These are phyloP conservation scores for Ormyrus thymus DNA, from an alignment of 2,888 invertebrate genomes.

Conservation along the genomic window DNA sequence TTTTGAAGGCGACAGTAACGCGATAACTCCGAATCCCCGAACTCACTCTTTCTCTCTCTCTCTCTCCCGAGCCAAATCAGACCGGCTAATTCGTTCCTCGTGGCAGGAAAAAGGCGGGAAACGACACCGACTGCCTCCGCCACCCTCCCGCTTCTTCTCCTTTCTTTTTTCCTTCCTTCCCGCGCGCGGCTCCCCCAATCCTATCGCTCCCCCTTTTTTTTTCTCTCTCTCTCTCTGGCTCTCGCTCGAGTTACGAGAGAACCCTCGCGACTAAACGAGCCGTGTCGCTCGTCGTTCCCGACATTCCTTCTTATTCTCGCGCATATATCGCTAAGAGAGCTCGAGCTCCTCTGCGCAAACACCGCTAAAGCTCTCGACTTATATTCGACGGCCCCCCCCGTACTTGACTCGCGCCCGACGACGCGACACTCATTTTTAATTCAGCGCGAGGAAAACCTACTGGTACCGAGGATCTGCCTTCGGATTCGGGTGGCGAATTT, in stretches of 20 bases:
- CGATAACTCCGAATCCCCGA: constrained; percentile 57
- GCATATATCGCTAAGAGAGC: not conserved
- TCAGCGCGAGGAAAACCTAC: not conserved
- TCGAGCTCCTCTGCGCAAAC: constrained; percentile 1
- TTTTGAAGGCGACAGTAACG: constrained; percentile 55
- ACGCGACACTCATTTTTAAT: constrained; percentile 34
- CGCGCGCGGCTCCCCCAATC: constrained; percentile 4
- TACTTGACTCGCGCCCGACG: not conserved
- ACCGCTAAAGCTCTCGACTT: constrained; percentile 40
- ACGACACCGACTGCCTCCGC: constrained; percentile 26
- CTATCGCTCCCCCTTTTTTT: constrained; percentile 33
- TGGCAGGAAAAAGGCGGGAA: constrained; percentile 57
- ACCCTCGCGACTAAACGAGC: constrained; percentile 64
- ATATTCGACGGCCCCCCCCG: not conserved
- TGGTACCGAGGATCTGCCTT: too few relatives aligned
- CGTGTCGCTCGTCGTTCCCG: constrained; percentile 62
- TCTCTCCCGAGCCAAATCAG: constrained; percentile 60
- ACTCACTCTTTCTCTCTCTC: not conserved
- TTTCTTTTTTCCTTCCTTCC: constrained; percentile 34
- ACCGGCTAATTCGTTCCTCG: constrained; percentile 66
- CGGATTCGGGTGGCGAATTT: too few relatives aligned
- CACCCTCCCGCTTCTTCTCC: constrained; percentile 11
- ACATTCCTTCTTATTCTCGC: constrained; percentile 46
- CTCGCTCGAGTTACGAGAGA: constrained; percentile 63
- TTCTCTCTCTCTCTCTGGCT: constrained; percentile 25